Evolutionary conservation across 2,888 invertebrate genomes (phyloP).

Genomic region (Noctua pronuba): DNA sequence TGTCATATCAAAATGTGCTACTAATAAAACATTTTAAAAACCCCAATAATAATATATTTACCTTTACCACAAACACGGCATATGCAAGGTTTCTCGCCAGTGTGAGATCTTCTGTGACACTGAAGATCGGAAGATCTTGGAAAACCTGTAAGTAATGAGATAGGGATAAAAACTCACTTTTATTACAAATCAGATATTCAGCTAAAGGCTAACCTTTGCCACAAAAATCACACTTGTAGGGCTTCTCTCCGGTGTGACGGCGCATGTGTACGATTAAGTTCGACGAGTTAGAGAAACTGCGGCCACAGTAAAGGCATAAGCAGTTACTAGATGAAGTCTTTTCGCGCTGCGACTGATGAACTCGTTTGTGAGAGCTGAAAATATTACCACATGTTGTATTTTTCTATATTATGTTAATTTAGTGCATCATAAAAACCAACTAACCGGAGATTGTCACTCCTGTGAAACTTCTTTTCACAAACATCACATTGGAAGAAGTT

Average conservation of each 20-base stretch:
- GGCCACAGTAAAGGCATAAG: conserved; percentile 91
- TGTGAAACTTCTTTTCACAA: conserved; percentile 91
- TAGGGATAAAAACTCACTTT: conserved; percentile 29
- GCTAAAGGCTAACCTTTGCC: conserved; percentile 84
- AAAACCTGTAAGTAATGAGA: conserved; percentile 84
- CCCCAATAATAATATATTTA: conserved; percentile 58
- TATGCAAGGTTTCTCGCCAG: conserved; percentile 91
- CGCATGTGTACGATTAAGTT: conserved; percentile 92
- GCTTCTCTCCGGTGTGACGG: conserved; percentile 92
- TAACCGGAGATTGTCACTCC: conserved; percentile 90
- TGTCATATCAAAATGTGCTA: neutral
- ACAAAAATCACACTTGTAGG: conserved; percentile 91
- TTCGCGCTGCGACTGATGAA: conserved; percentile 84
- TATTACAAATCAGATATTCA: conserved; percentile 15
- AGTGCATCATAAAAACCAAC: conserved; percentile 42
- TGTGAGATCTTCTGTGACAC: conserved; percentile 91
- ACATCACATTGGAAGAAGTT: conserved; percentile 90
- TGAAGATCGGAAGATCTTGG: conserved; percentile 92
- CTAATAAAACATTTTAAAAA: neutral
- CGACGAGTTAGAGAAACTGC: conserved; percentile 91
- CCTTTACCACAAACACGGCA: conserved; percentile 88
- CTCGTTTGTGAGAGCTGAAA: conserved; percentile 89
- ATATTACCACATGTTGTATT: conserved; percentile 21
- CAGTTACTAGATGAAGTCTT: conserved; percentile 83
- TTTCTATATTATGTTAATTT: conserved; percentile 9